These are phyloP conservation scores for Sipha maydis DNA, from an alignment of 2,888 invertebrate genomes.

Conservation along the genomic window DNA sequence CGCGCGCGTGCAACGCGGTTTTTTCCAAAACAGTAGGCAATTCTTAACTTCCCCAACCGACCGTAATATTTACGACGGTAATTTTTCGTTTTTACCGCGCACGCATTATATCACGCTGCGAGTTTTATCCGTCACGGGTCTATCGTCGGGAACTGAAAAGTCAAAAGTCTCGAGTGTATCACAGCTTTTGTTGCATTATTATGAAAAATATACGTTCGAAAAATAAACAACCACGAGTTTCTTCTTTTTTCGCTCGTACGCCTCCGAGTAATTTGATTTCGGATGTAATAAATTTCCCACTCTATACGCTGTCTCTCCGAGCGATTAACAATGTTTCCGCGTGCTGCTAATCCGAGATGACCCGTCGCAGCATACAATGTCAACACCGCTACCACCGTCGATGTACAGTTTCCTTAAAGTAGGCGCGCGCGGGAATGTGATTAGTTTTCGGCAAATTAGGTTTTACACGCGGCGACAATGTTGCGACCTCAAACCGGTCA, in stretches of 20 bases:
- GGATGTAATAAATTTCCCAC: neutral
- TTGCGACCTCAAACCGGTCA: neutral
- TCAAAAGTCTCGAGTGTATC: neutral
- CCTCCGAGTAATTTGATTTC: neutral
- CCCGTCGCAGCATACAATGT: neutral
- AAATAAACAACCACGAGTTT: neutral
- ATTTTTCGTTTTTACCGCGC: neutral
- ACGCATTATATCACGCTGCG: neutral
- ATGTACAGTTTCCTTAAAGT: neutral
- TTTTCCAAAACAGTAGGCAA: neutral
- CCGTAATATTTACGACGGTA: slow-evolving; percentile 20
- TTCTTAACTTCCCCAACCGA: slow-evolving; percentile 4
- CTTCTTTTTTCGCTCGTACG: neutral
- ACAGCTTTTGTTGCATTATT: neutral
- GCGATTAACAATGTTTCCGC: slow-evolving; percentile 1
- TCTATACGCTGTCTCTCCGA: neutral
- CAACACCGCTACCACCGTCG: neutral
- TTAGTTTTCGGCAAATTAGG: neutral
- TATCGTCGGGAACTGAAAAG: neutral
- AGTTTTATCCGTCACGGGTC: neutral
- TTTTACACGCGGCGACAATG: neutral
- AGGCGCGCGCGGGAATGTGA: neutral
- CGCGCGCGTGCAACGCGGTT: neutral
- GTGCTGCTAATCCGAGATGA: neutral
- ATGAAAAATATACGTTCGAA: neutral